These are phyloP conservation scores for Harpagoxenus sublaevis DNA, from an alignment of 2,888 invertebrate species.

Conservation along the genomic window DNA sequence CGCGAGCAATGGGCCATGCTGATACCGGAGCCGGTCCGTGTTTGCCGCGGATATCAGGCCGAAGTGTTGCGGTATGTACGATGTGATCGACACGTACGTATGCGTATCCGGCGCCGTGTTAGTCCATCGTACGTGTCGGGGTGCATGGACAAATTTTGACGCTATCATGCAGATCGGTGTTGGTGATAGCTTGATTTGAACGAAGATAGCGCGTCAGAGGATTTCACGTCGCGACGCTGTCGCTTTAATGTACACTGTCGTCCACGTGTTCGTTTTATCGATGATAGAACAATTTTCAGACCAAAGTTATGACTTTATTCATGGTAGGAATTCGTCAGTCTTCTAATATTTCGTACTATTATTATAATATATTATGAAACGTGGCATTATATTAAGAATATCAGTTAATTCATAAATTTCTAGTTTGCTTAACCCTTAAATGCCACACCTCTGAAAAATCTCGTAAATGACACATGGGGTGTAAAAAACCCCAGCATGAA, in stretches of 20 bases:
- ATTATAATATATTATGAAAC: neutral
- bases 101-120: slow-evolving; percentile 18
- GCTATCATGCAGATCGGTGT: neutral
- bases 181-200: slow-evolving; percentile 6
- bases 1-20: slow-evolving; percentile 85
- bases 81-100: slow-evolving; percentile 58
- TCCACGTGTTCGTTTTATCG: slow-evolving; percentile 5
- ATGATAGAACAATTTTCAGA: neutral
- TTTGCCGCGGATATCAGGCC: slow-evolving; percentile 75
- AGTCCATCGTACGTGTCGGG: neutral
- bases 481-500: too few species aligned
- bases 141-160: slow-evolving; percentile 44
- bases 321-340: neutral
- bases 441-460: too few species aligned
- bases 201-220: slow-evolving; percentile 33
- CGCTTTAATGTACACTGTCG: neutral
- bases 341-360: neutral
- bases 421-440: neutral
- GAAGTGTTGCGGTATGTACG: slow-evolving; percentile 62
- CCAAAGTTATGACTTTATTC: neutral
- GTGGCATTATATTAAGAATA: neutral
- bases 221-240: neutral
- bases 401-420: neutral
- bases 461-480: too few species aligned
- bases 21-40: slow-evolving; percentile 78